phyloP scores from a whole-genome alignment of 2,797 vertebrate genomes.

The Nasua narica region DNA sequence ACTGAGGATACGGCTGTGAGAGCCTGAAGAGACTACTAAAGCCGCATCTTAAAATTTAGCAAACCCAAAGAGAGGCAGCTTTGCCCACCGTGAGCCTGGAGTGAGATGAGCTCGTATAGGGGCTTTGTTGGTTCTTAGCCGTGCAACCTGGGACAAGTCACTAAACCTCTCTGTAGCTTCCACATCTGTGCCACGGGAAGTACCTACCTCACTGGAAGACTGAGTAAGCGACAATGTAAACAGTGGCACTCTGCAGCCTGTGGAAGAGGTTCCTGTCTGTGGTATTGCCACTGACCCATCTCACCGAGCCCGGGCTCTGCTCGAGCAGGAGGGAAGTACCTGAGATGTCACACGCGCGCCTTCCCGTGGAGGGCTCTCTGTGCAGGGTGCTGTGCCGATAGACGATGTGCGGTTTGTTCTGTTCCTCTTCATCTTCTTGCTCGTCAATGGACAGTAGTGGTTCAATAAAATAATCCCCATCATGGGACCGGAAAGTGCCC shows the following conservation, averaged over 20 bases:
- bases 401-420: constrained; percentile 96
- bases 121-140: neutral
- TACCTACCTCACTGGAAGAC: neutral
- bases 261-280: neutral
- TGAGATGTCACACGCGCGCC: constrained; percentile 90
- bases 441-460: constrained; percentile 91
- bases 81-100: neutral
- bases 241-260: fast-evolving
- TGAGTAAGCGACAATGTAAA: neutral
- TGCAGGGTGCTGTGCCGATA: constrained; percentile 89
- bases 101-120: neutral
- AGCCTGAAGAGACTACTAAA: neutral
- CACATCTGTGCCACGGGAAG: neutral
- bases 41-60: neutral
- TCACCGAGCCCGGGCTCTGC: neutral
- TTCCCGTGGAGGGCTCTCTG: constrained; percentile 80
- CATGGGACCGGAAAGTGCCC: constrained; percentile 97
- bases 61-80: neutral
- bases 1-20: neutral
- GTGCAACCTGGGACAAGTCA: neutral
- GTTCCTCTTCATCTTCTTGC: constrained; percentile 93
- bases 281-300: neutral
- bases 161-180: neutral
- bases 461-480: constrained; percentile 98
- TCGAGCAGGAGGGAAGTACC: constrained; percentile 83